Percentiles rank a stretch among this genome's conserved stretches.
Evolutionary conservation across 1,140 invertebrate species (phyloP).

Genomic region (Drosophila tropicalis): DNA sequence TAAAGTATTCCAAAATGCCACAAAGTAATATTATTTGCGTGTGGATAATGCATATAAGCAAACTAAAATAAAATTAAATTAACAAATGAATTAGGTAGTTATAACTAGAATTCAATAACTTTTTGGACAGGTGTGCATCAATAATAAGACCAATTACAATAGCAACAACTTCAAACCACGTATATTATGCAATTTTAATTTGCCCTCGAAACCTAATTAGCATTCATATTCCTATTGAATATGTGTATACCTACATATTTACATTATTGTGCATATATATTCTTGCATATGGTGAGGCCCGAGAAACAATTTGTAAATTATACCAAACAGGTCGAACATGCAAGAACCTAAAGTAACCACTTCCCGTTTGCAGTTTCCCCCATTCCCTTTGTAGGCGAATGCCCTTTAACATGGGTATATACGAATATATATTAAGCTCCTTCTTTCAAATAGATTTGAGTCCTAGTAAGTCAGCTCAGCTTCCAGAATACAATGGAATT

Average conservation of each 20-base stretch:
- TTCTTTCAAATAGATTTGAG: no score
- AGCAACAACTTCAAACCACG: conserved; percentile 9
- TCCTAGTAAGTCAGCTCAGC: no score
- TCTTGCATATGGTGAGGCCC: conserved; percentile 17
- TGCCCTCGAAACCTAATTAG: conserved; percentile 65
- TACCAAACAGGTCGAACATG: conserved; percentile 72
- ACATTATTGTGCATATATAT: conserved; percentile 3
- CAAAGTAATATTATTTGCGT: conserved; percentile 63
- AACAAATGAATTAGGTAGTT: conserved; percentile 35
- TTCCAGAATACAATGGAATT: no score
- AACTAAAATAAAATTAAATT: conserved; percentile 38
- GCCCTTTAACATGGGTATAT: not conserved
- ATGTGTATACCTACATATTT: conserved; percentile 1
- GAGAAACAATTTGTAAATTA: conserved; percentile 73
- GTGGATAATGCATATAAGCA: conserved; percentile 61
- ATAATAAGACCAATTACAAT: conserved; percentile 15
- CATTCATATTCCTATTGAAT: conserved; percentile 52
- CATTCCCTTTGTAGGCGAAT: not conserved
- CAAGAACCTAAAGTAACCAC: conserved; percentile 48
- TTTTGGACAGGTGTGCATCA: conserved; percentile 54
- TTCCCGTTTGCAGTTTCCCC: conserved; percentile 29
- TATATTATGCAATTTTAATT: conserved; percentile 64
- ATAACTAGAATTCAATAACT: conserved; percentile 41
- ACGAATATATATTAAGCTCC: no score
- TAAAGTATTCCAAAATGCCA: not conserved